Conservation (phyloP, 2,113 vertebrate genomes). For the Lipophrys pholis region DNA sequence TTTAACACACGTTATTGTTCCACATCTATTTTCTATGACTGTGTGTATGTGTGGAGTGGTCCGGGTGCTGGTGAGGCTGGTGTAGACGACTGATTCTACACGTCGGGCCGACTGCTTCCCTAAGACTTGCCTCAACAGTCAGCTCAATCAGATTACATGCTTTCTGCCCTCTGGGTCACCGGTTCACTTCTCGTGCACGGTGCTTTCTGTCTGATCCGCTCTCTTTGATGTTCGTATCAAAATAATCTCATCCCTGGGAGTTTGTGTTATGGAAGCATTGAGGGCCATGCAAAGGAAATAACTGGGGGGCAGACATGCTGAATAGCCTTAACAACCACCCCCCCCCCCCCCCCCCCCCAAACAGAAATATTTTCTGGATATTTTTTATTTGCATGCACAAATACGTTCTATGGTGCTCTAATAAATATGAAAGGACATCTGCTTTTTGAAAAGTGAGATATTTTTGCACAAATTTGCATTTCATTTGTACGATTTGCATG, state of each 20-base stretch:
- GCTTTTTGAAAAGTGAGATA: conserved; percentile 15
- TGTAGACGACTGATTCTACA: conserved; percentile 17
- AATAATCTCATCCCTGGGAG: conserved; percentile 60
- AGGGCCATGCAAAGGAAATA: conserved; percentile 50
- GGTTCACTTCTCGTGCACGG: conserved; percentile 41
- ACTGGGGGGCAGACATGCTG: conserved; percentile 26
- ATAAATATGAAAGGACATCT: conserved; percentile 21
- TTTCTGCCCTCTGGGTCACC: conserved; percentile 46
- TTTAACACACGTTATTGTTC: no score
- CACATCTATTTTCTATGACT: background rate
- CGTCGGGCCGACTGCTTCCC: background rate
- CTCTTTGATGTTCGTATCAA: conserved; percentile 74
- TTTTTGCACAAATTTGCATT: conserved; percentile 31
- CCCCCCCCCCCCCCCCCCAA: conserved; percentile 4
- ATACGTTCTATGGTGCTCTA: background rate
- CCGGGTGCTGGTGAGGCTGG: conserved; percentile 1
- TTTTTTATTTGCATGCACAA: conserved; percentile 27
- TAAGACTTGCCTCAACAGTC: conserved; percentile 32
- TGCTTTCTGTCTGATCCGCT: conserved; percentile 61
- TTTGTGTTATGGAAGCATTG: conserved; percentile 43
- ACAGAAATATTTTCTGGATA: conserved; percentile 33
- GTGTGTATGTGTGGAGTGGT: background rate
- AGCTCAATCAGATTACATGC: conserved; percentile 54
- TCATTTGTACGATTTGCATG: background rate
- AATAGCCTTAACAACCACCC: conserved; percentile 47